phyloP scores from a whole-genome alignment of 2,888 invertebrate species.

The Diaphora mendica region DNA sequence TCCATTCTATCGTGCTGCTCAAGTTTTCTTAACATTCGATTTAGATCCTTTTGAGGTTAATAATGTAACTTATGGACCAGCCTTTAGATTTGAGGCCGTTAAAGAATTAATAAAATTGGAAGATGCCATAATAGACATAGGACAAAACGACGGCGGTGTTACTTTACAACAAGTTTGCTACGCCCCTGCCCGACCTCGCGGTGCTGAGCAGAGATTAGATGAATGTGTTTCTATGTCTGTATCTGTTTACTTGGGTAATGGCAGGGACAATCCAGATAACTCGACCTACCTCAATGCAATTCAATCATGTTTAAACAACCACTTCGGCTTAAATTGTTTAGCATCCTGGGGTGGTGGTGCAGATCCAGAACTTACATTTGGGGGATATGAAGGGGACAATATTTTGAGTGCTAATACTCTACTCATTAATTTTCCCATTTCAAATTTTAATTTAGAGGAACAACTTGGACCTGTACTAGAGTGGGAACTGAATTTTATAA shows the following conservation, averaged over 20 bases:
- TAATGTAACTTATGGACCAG: conserved; percentile 90
- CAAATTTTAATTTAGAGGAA: conserved; percentile 88
- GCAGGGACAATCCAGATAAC: conserved; percentile 81
- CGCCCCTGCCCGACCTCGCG: conserved; percentile 91
- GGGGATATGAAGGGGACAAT: conserved; percentile 88
- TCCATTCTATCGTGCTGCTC: conserved; percentile 96
- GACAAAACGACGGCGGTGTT: conserved; percentile 83
- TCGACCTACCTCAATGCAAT: conserved; percentile 73
- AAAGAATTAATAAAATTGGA: conserved; percentile 90
- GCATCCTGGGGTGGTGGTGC: conserved; percentile 96
- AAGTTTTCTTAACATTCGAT: conserved; percentile 92
- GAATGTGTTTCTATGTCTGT: conserved; percentile 94
- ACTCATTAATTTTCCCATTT: conserved; percentile 92
- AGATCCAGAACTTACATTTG: conserved; percentile 93
- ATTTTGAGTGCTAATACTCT: conserved; percentile 84
- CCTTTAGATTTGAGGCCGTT: conserved; percentile 92
- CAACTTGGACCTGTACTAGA: conserved; percentile 87
- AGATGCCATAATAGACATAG: conserved; percentile 88
- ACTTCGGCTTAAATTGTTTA: conserved; percentile 87
- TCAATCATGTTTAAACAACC: conserved; percentile 76
- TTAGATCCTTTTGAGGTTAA: conserved; percentile 73
- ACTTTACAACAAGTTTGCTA: conserved; percentile 90
- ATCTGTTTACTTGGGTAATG: conserved; percentile 91
- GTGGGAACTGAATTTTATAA: conserved; percentile 92
- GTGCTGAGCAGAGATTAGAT: conserved; percentile 80